A percentile compares a stretch with the other conserved stretches of the same genome.
phyloP scores from a whole-genome alignment of 2,888 invertebrate species.

The Spicauda simplicius region DNA sequence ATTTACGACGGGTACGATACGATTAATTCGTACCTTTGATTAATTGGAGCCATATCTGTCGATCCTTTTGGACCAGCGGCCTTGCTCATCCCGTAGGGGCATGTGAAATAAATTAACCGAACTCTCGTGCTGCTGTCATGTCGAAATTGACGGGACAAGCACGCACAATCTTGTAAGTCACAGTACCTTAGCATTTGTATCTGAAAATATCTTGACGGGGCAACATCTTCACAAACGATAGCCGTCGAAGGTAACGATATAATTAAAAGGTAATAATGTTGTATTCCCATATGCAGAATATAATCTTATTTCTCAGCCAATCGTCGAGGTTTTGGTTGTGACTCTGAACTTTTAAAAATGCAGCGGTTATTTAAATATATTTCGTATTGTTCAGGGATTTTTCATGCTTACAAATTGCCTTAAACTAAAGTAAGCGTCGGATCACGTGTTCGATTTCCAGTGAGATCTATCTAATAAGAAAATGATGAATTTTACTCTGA shows the following conservation, averaged over 20 bases:
- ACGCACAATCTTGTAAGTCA: slow-evolving; percentile 39
- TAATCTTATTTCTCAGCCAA: not conserved
- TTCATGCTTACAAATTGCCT: too few relatives aligned
- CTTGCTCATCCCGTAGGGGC: not conserved
- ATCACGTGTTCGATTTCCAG: too few relatives aligned
- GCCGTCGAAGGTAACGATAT: slow-evolving; percentile 14
- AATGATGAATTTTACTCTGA: too few relatives aligned
- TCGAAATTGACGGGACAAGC: slow-evolving; percentile 39
- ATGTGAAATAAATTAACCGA: slow-evolving; percentile 48
- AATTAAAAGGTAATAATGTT: slow-evolving; percentile 12
- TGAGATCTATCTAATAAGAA: too few relatives aligned
- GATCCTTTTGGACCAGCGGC: slow-evolving; percentile 1
- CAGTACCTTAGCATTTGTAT: slow-evolving; percentile 21
- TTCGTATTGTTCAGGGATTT: not conserved
- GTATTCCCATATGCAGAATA: not conserved
- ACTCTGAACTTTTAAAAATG: too few relatives aligned
- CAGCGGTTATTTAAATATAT: not conserved
- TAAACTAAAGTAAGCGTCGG: too few relatives aligned
- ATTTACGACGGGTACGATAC: not conserved
- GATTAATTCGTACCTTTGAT: not conserved
- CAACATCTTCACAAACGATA: slow-evolving; percentile 28
- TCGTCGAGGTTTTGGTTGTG: not conserved
- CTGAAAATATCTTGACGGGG: slow-evolving; percentile 41
- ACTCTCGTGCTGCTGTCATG: slow-evolving; percentile 44
- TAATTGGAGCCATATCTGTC: not conserved